Evolutionary conservation across 2,113 vertebrate genomes (phyloP), one percentile per base, ranked within the genome.

Genomic region (Acrocephalus arundinaceus): DNA sequence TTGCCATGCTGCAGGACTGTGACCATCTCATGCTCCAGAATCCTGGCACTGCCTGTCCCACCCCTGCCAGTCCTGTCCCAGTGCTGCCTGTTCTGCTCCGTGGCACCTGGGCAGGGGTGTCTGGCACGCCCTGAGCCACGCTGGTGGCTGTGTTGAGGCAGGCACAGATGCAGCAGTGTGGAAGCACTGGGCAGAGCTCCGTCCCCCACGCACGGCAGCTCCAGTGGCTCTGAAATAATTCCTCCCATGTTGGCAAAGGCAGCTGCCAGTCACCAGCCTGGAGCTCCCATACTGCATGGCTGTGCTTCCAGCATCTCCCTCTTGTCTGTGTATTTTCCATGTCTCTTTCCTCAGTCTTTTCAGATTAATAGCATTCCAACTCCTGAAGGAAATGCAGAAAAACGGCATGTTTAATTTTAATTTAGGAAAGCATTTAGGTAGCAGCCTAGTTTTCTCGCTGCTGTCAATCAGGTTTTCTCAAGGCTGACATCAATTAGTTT

Each of bases 401-500:
- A 93, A 78, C 87, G 78, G 96, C 97, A 86, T 94, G 82, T 97
- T 98, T 97, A 97, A 97, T 98, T 98, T 98, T 98, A 97, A 98
- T 98, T 98, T 98, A 97, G 95, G 96, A 96, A 97, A 96, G 95
- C 63, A 22, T 97, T 97, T 97, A 98, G 97, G 97, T 97, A 97
- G 94, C 96, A 95, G 98, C 94, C 96, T 97, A 76, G 97, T 94
- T 98, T 97, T 95, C 97, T 96, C 55, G 13, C 91, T 96, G 96
- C 97, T 98, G 98, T 98, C 98, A 98, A 97, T 98, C 98, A 98
- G 94, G 96, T 97, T 97, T 98, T 97, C 98, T 98, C 97, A 97
- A 98, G 98, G 98, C 98, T 98, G 98, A 98, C 97, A 98, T 98
- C 98, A 98, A 98, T 98, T 98, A 98, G 98, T 98, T 98, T 98